Percentiles rank a stretch among this genome's conserved stretches.
Evolutionary conservation across 2,888 invertebrate species (phyloP).

Genomic region (Philopedon plagiatum): DNA sequence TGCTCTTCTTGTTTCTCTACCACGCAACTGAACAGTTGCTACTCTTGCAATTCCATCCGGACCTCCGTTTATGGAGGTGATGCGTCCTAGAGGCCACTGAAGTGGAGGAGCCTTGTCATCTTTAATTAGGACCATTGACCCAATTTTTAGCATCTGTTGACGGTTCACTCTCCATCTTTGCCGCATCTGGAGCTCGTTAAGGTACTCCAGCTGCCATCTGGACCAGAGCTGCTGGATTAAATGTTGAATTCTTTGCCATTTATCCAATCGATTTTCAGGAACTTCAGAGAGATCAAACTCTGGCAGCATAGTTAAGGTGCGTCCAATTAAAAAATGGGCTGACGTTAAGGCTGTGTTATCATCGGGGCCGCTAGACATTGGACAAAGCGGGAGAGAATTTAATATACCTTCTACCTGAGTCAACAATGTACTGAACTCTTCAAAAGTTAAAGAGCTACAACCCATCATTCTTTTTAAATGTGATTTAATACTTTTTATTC

Average conservation of each 20-base stretch:
- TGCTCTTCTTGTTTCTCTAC: neutral
- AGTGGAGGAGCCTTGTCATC: neutral
- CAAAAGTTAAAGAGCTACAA: too few species aligned
- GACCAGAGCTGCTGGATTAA: conserved; percentile 14
- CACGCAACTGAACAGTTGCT: neutral
- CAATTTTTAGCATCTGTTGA: conserved; percentile 4
- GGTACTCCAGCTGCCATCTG: conserved; percentile 14
- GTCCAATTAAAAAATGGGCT: neutral
- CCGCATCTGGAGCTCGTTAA: conserved; percentile 5
- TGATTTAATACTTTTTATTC: neutral
- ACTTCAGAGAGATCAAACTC: neutral
- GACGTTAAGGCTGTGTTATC: neutral
- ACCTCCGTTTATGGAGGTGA: neutral
- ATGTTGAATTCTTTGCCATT: neutral
- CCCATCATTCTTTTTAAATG: too few species aligned
- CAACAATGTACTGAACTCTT: too few species aligned
- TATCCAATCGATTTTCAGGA: conserved; percentile 3
- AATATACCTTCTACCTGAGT: too few species aligned
- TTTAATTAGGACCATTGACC: neutral
- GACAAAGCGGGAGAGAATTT: too few species aligned
- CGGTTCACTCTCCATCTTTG: neutral
- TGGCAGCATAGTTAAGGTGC: neutral
- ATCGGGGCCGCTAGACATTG: neutral
- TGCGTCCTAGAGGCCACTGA: neutral
- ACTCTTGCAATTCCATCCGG: neutral